Conservation (phyloP, 2,797 vertebrate species). For the Paedocypris micromegethes region DNA sequence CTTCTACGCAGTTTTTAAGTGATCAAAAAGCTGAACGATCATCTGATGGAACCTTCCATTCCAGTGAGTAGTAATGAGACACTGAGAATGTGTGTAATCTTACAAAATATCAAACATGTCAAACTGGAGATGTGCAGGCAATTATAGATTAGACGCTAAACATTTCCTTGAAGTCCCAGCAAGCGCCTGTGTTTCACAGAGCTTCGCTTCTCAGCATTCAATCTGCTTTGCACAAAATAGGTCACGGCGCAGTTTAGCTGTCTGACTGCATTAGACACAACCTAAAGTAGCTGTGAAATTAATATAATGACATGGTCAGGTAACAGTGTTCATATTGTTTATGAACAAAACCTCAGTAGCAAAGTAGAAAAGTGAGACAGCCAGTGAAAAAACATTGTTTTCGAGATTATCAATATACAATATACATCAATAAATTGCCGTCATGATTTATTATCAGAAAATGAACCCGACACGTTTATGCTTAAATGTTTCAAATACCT, state of each 20-base stretch:
- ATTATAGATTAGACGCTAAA: slow-evolving; percentile 6
- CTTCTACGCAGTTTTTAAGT: too few species aligned
- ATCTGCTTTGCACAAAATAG: not conserved
- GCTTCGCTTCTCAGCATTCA: not conserved
- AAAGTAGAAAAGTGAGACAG: not conserved
- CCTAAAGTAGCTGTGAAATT: slow-evolving; percentile 1
- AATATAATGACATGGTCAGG: slow-evolving; percentile 5
- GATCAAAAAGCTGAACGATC: too few species aligned
- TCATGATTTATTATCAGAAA: too few species aligned
- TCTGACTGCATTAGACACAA: slow-evolving; percentile 6
- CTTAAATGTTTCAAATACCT: too few species aligned
- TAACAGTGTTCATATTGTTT: slow-evolving; percentile 6
- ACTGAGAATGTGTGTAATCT: not conserved
- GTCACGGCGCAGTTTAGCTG: slow-evolving; percentile 1
- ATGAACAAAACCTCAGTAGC: slow-evolving; percentile 7
- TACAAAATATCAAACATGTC: slow-evolving; percentile 9
- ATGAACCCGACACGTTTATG: too few species aligned
- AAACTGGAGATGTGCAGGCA: not conserved
- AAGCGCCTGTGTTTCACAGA: not conserved
- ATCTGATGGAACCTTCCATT: not conserved
- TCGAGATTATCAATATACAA: too few species aligned
- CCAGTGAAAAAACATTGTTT: too few species aligned
- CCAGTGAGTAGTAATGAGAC: not conserved
- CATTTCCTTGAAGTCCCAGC: not conserved
- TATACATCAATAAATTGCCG: too few species aligned